A percentile compares a stretch with the other conserved stretches of the same genome.
phyloP scores from a whole-genome alignment of 2,797 vertebrate genomes.

The Pseudochaenichthys georgianus region DNA sequence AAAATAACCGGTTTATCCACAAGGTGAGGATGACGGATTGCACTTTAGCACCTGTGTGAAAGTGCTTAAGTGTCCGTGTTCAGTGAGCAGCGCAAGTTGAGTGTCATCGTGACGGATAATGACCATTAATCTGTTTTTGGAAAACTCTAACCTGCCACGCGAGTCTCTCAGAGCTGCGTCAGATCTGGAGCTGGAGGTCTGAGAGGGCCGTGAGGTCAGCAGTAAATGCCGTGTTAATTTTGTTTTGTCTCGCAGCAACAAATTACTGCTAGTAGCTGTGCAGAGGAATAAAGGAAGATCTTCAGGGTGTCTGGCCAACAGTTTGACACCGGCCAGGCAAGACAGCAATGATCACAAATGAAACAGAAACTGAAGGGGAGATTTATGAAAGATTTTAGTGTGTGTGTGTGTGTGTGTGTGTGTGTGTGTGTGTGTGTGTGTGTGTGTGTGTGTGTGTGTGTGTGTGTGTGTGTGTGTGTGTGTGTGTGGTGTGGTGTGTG shows the following conservation, averaged over 20 bases:
- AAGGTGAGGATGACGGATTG: conserved; percentile 89
- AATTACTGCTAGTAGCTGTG: conserved; percentile 82
- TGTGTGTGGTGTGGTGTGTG: conserved; percentile 52
- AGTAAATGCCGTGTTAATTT: conserved; percentile 79
- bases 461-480: conserved; percentile 32
- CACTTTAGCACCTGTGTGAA: conserved; percentile 49
- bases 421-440: conserved; percentile 4
- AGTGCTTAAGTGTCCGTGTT: conserved; percentile 58
- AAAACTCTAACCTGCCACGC: conserved; percentile 60
- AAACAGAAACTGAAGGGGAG: conserved; percentile 68
- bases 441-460: conserved; percentile 23
- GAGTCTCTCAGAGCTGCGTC: conserved; percentile 63
- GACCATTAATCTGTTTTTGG: conserved; percentile 66
- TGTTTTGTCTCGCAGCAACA: conserved; percentile 85
- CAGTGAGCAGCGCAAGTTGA: conserved; percentile 35
- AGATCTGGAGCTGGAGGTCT: conserved; percentile 61
- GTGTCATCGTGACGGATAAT: conserved; percentile 59
- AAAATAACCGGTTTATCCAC: conserved; percentile 98
- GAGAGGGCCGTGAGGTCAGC: conserved; percentile 76
- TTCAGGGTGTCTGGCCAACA: conserved; percentile 84
- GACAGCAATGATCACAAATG: conserved; percentile 72
- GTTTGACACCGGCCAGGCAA: conserved; percentile 80
- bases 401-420: conserved; percentile 35
- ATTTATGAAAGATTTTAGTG: conserved; percentile 76
- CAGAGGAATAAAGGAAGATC: conserved; percentile 82